Evolutionary conservation across 2,113 vertebrate genomes (phyloP), one percentile per base, ranked within the genome.

Genomic region (Melanotaenia duboulayi): DNA sequence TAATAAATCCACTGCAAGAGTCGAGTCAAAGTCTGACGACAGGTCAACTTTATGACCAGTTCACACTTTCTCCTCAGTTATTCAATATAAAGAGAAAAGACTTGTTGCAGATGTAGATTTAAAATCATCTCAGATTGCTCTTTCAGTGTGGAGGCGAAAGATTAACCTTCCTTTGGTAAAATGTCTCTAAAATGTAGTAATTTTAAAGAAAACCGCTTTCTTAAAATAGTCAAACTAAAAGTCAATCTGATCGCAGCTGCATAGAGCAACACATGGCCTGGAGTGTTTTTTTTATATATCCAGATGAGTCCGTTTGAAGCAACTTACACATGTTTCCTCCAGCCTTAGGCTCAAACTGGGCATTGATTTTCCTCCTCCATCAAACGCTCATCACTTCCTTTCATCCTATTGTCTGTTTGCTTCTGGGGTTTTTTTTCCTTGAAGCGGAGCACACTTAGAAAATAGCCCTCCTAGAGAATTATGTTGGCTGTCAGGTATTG

Each of bases 281-380:
- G 0, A 42, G 85, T 78, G 66, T 64, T 60, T 17, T 78, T 78
- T 35, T 86, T 59, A 44, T 59, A 44, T 62, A 64, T 58, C 86
- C 89, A 88, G 83, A 82, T 72, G 71, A 72, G 81, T 74, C 83
- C 60, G 12, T 86, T 87, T 84, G 81, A 82, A 90, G 70, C 35
- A 48, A 1, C 84, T 69, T 80, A 52, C 81, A 71, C 56, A 61
- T 49, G 78, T 91, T 90, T 92, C 85, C 89, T 84, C 64, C 22
- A 50, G 81, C 87, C 82, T 64, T 0, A 22, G 73, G 85, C 78
- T 59, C 71, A 58, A 46, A 50, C 85, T 60, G 74, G 16, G 49
- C 10, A 87, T 89, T 42, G 89, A 91, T 91, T 90, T 87, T 75
- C 54, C 28, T 35, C 52, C 71, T 55, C 71, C 83, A 74, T 89